Base-by-base conservation (phyloP, 2,113 vertebrate genomes). In the Hiodon alosoides region DNA sequence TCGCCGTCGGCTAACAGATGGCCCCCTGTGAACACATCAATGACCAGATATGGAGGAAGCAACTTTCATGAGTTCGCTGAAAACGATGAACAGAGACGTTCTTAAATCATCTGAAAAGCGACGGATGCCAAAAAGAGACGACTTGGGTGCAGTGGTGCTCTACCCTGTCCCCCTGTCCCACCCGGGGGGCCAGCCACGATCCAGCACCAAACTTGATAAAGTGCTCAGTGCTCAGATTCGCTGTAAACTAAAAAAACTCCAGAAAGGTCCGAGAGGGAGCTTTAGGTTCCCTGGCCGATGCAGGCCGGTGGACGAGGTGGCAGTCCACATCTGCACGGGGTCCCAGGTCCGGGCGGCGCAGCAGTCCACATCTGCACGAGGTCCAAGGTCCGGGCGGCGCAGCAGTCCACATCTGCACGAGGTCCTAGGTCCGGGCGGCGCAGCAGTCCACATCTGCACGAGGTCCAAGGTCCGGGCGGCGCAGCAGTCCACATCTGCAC, bases 1-100 rank as follows among this genome's bases (percentile, higher is more conserved):
- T 68, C 65, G 58, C 64, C 51, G 65, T 54, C 73, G 11, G 31
- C 53, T 67, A 67, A 75, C 73, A 75, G 73, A 75, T 75, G 73
- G 73, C 47, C 57, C 51, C 55, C 73, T 67, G 73, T 67, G 68
- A 75, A 75, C 68, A 75, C 47, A 67, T 68, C 65, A 31, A 47
- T 75, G 73, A 75, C 65, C 46, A 51, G 59, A 75, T 51, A 57
- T 46, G 48, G 65, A 59, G 73, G 14, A 68, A 75, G 54, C 14
- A n/a, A 50, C 73, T 60, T 68, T 52, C 65, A 46, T 13, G n/a
- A 67, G 65, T 57, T 57, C 64, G 58, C 67, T 59, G 46, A 67
- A 48, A 57, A 17, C 10, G 51, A 75, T 68, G 65, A 75, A 75
- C 14, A 46, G 7, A 68, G 73, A 9, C 62, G 59, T 53, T 13